Percentiles rank a stretch among this genome's conserved stretches.
phyloP scores from a whole-genome alignment of 2,113 vertebrate genomes.

The Prolemur simus region DNA sequence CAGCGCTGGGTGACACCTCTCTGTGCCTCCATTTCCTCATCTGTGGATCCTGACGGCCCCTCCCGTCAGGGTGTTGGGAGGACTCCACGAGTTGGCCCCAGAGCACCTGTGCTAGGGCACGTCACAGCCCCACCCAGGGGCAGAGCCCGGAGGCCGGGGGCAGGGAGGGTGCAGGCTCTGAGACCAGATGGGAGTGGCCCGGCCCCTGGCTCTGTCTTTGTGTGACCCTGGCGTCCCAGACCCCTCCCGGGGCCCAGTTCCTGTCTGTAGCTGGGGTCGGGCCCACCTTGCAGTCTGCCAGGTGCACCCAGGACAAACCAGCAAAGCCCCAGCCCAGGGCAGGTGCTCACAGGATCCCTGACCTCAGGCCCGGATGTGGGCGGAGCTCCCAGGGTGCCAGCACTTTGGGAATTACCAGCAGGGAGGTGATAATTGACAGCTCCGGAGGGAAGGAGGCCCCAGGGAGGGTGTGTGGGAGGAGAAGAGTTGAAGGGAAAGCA shows the following conservation, averaged over 20 bases:
- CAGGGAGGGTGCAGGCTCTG: background rate
- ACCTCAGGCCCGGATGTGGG: no score
- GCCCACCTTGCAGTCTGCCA: no score
- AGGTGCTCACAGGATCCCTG: background rate
- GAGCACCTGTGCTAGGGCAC: background rate
- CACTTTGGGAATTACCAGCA: background rate
- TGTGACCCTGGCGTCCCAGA: background rate
- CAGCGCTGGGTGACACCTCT: background rate
- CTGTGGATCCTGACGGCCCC: background rate
- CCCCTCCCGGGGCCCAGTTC: background rate
- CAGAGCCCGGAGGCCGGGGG: background rate
- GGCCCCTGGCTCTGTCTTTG: background rate
- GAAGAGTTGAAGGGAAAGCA: background rate
- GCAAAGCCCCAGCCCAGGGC: background rate
- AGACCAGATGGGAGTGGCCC: background rate
- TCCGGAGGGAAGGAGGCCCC: background rate
- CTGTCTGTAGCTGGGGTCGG: no score
- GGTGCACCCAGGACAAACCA: background rate
- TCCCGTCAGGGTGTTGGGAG: background rate
- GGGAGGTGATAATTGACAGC: background rate
- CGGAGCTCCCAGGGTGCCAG: background rate
- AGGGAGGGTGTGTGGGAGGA: background rate
- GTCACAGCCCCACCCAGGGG: background rate
- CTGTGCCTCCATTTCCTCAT: background rate
- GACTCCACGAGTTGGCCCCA: fast-evolving